These are phyloP conservation scores for Cybosia mesomella DNA, from an alignment of 2,888 invertebrate species.

Conservation along the genomic window DNA sequence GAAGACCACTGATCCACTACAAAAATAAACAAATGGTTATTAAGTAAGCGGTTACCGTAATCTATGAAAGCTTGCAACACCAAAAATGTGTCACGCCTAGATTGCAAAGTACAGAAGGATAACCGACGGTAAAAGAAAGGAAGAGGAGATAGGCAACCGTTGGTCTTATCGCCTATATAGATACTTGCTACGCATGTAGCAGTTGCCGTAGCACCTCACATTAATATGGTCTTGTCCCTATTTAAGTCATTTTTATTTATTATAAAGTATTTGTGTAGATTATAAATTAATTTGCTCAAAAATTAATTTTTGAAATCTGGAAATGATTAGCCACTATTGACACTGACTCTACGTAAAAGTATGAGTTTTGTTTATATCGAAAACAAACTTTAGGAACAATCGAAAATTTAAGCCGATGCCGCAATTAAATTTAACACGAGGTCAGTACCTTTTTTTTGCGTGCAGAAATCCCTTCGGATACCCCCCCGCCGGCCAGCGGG, in stretches of 20 bases:
- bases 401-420: background rate
- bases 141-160: background rate
- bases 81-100: background rate
- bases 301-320: too few relatives aligned
- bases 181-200: slow-evolving; percentile 43
- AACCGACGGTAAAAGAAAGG: too few relatives aligned
- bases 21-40: too few relatives aligned
- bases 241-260: background rate
- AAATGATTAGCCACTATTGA: too few relatives aligned
- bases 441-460: too few relatives aligned
- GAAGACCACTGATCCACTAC: too few relatives aligned
- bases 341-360: background rate
- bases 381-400: background rate
- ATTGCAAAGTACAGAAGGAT: background rate
- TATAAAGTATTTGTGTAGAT: too few relatives aligned
- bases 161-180: background rate
- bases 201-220: slow-evolving; percentile 28
- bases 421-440: background rate
- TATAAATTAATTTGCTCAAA: too few relatives aligned
- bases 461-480: too few relatives aligned
- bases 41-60: too few relatives aligned
- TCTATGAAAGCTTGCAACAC: background rate
- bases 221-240: background rate
- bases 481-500: too few relatives aligned
- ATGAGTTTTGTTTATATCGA: background rate